phyloP scores from a whole-genome alignment of 2,888 invertebrate species.

The Orchestes rusci region DNA sequence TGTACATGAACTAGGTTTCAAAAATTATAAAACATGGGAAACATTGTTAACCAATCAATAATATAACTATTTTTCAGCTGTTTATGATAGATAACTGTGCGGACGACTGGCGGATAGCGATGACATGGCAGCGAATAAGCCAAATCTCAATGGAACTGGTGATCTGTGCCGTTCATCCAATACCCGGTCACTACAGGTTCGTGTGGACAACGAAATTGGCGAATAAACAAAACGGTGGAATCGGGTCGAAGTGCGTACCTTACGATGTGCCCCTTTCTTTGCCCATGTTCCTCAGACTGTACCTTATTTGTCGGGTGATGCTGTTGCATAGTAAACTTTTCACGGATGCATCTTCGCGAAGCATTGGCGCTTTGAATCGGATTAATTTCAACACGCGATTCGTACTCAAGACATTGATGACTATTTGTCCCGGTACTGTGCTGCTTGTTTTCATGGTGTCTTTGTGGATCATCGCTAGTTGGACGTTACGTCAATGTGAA shows the following conservation, averaged over 20 bases:
- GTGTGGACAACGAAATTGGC: constrained; percentile 94
- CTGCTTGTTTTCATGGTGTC: constrained; percentile 99
- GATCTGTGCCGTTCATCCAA: constrained; percentile 96
- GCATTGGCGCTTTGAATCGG: constrained; percentile 94
- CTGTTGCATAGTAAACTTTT: constrained; percentile 98
- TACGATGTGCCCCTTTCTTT: constrained; percentile 96
- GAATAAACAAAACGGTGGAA: constrained; percentile 60
- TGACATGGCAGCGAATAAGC: constrained; percentile 95
- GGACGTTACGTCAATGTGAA: constrained; percentile 98
- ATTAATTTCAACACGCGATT: constrained; percentile 98
- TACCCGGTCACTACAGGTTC: constrained; percentile 95
- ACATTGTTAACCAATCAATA: too few relatives aligned
- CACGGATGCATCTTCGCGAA: constrained; percentile 98
- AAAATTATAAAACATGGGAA: too few relatives aligned
- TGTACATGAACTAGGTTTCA: too few relatives aligned
- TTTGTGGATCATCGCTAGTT: constrained; percentile 98
- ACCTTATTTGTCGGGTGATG: constrained; percentile 99
- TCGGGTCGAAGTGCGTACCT: constrained; percentile 66
- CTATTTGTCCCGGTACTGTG: constrained; percentile 97
- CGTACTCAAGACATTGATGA: constrained; percentile 90
- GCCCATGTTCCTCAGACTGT: constrained; percentile 99
- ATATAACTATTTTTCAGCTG: too few relatives aligned
- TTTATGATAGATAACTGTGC: constrained; percentile 99
- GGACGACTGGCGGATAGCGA: constrained; percentile 99
- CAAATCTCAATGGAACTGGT: constrained; percentile 87